Evolutionary conservation across 2,888 invertebrate species (phyloP).

Genomic region (Lepeophtheirus nordmannii): DNA sequence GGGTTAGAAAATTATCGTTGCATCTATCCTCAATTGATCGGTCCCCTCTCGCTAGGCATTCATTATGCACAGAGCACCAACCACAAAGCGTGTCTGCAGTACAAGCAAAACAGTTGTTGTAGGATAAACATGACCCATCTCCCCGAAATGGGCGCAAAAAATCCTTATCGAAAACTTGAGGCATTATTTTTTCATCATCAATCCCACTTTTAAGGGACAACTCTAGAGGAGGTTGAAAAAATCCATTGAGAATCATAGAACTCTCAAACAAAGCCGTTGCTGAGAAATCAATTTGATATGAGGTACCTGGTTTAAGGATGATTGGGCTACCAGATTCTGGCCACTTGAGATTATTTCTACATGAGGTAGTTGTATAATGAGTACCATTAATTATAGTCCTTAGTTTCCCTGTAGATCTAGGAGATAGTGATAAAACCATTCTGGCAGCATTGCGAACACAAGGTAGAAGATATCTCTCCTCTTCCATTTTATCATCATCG

Average conservation of each 20-base stretch:
- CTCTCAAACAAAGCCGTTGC: not conserved
- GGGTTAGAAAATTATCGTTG: conserved; percentile 60
- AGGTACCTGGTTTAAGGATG: not conserved
- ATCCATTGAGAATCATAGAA: not conserved
- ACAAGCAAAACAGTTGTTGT: conserved; percentile 71
- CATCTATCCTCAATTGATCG: conserved; percentile 36
- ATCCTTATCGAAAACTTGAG: not conserved
- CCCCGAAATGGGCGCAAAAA: conserved; percentile 36
- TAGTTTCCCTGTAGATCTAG: not conserved
- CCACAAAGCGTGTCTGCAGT: conserved; percentile 74
- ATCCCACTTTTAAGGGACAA: not conserved
- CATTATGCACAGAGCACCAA: conserved; percentile 67
- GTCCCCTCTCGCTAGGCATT: conserved; percentile 52
- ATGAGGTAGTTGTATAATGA: not conserved
- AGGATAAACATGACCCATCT: conserved; percentile 51
- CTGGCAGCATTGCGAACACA: not conserved
- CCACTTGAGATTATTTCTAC: not conserved
- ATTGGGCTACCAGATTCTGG: not conserved
- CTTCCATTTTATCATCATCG: conserved; percentile 1
- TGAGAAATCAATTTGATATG: not conserved
- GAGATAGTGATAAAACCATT: not conserved
- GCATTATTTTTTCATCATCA: not conserved
- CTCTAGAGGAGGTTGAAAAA: not conserved
- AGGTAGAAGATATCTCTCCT: not conserved
- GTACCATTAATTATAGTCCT: not conserved